phyloP scores from a whole-genome alignment of 2,797 vertebrate species.

The Phalanger gymnotis region DNA sequence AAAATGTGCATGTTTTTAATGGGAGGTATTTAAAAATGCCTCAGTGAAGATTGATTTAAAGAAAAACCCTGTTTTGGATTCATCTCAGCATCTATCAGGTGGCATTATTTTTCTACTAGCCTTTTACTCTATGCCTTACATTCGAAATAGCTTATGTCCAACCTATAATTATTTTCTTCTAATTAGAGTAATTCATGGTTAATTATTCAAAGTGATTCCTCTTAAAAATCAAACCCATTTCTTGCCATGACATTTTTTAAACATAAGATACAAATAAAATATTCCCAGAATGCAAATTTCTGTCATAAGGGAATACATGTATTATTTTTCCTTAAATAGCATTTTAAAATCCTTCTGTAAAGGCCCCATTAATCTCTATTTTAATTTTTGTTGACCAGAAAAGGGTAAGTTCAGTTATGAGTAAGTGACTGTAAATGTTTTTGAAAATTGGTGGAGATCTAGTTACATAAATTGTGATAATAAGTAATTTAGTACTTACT shows the following conservation, averaged over 20 bases:
- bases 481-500: conserved; percentile 25
- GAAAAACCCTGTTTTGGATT: conserved; percentile 81
- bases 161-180: conserved; percentile 91
- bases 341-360: conserved; percentile 68
- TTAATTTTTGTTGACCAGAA: conserved; percentile 49
- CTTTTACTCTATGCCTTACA: conserved; percentile 79
- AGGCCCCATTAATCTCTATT: conserved; percentile 50
- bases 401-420: conserved; percentile 35
- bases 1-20: conserved; percentile 82
- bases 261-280: conserved; percentile 87
- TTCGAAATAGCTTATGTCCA: conserved; percentile 85
- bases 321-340: conserved; percentile 76
- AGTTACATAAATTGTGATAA: neutral
- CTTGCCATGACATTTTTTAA: conserved; percentile 85
- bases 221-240: conserved; percentile 83
- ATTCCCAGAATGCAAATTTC: conserved; percentile 81
- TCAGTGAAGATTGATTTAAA: conserved; percentile 77
- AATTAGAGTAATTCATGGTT: conserved; percentile 91
- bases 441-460: conserved; percentile 44
- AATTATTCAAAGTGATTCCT: conserved; percentile 88
- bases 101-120: conserved; percentile 83
- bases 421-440: conserved; percentile 43
- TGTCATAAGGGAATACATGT: conserved; percentile 69
- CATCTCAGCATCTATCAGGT: conserved; percentile 81
- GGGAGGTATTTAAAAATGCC: conserved; percentile 80